Evolutionary conservation across 2,888 invertebrate species (phyloP).

Genomic region (Parascotia fuliginaria): DNA sequence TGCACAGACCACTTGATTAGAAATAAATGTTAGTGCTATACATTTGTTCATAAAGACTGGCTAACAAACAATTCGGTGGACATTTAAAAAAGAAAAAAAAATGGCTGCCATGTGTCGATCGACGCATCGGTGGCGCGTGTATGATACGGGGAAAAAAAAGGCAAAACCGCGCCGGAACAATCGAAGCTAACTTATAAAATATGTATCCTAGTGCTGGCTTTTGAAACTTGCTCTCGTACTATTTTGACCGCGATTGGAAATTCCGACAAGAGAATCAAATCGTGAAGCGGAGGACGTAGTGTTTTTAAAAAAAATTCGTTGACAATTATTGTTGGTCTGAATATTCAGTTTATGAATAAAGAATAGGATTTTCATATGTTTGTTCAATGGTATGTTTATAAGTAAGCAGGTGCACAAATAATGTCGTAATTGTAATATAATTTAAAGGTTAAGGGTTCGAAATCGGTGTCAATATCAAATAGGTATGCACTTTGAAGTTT

Average conservation of each 20-base stretch:
- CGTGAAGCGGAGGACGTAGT: conserved; percentile 51
- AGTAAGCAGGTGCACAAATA: neutral
- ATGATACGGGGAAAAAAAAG: conserved; percentile 68
- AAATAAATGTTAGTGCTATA: conserved; percentile 24
- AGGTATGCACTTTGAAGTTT: no score
- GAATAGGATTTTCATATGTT: no score
- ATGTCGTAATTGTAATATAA: neutral
- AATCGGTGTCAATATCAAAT: no score
- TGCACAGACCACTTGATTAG: conserved; percentile 7
- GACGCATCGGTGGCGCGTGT: conserved; percentile 72
- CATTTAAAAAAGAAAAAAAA: conserved; percentile 68
- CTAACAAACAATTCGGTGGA: conserved; percentile 69
- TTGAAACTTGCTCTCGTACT: conserved; percentile 77
- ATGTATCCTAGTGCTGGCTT: conserved; percentile 79
- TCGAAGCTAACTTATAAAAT: conserved; percentile 85
- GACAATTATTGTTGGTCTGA: conserved; percentile 36
- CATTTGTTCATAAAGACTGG: conserved; percentile 50
- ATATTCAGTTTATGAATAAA: conserved; percentile 33
- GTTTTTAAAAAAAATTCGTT: conserved; percentile 38
- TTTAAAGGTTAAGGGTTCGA: no score
- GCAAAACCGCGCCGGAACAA: conserved; percentile 77
- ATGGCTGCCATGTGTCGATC: conserved; percentile 72
- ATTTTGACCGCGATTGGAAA: conserved; percentile 81
- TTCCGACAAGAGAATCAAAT: conserved; percentile 67
- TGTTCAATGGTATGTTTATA: no score